phyloP scores from a whole-genome alignment of 1,140 invertebrate species.

The Brachionus rubens region DNA sequence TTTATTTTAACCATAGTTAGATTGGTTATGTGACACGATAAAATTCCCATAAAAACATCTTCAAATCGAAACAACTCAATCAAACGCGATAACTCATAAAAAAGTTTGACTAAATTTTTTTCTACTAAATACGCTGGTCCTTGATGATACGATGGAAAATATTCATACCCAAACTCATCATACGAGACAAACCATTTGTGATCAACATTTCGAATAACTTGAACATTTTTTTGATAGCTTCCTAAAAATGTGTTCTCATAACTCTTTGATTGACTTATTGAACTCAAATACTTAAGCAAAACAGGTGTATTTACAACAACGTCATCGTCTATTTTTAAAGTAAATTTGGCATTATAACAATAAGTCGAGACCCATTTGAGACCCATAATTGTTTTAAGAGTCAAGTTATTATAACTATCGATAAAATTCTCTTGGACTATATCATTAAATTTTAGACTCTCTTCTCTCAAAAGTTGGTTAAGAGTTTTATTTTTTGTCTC shows the following conservation, averaged over 20 bases:
- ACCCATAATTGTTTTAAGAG: constrained; percentile 49
- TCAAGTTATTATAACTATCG: constrained; percentile 48
- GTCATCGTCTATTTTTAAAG: constrained; percentile 50
- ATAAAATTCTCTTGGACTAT: constrained; percentile 50
- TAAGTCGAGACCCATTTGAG: constrained; percentile 48
- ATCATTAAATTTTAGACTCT: constrained; percentile 48
- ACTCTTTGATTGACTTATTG: not conserved
- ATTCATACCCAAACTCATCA: not conserved
- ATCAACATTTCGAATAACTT: not conserved
- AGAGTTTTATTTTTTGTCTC: not conserved
- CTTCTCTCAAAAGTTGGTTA: constrained; percentile 25
- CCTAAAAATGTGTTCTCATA: not conserved
- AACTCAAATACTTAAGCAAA: not conserved
- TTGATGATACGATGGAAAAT: not conserved
- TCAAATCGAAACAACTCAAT: not conserved
- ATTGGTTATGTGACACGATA: not conserved
- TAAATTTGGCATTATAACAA: constrained; percentile 47
- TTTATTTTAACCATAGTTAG: no score
- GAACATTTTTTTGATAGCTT: not conserved
- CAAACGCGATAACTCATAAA: not conserved
- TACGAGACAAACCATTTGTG: not conserved
- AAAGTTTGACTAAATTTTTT: not conserved
- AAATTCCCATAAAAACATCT: not conserved
- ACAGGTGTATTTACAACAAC: constrained; percentile 48
- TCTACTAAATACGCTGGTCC: not conserved